phyloP scores from a whole-genome alignment of 2,113 vertebrate genomes.

The Mormyrus lacerda region DNA sequence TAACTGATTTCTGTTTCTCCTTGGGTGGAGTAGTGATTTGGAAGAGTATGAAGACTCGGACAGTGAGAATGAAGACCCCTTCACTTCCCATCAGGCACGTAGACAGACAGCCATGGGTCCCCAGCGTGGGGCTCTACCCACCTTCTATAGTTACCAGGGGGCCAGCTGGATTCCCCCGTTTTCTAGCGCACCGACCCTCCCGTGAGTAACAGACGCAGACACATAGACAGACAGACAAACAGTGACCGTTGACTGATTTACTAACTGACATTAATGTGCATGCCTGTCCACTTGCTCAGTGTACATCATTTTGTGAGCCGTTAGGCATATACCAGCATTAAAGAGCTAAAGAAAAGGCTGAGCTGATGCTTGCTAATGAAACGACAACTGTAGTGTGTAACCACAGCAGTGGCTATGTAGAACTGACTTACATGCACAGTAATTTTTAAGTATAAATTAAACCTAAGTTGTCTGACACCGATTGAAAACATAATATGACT shows the following conservation, averaged over 20 bases:
- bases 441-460: not conserved
- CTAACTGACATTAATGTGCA: not conserved
- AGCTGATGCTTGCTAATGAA: not conserved
- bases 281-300: not conserved
- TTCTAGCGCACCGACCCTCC: slow-evolving; percentile 72
- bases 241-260: not conserved
- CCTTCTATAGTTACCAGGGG: slow-evolving; percentile 74
- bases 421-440: not conserved
- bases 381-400: not conserved
- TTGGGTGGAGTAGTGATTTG: slow-evolving; percentile 62
- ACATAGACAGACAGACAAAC: slow-evolving; percentile 58
- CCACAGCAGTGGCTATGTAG: not conserved
- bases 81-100: slow-evolving; percentile 91
- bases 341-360: not conserved
- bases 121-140: slow-evolving; percentile 63
- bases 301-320: not conserved
- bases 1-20: slow-evolving; percentile 23
- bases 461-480: not conserved
- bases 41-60: slow-evolving; percentile 76
- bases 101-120: slow-evolving; percentile 67
- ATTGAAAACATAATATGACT: not conserved
- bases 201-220: slow-evolving; percentile 69
- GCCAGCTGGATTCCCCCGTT: slow-evolving; percentile 65
- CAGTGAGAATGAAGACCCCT: slow-evolving; percentile 85
- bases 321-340: not conserved